Conservation (phyloP, 2,113 vertebrate species). For the Coptodon rendalli region DNA sequence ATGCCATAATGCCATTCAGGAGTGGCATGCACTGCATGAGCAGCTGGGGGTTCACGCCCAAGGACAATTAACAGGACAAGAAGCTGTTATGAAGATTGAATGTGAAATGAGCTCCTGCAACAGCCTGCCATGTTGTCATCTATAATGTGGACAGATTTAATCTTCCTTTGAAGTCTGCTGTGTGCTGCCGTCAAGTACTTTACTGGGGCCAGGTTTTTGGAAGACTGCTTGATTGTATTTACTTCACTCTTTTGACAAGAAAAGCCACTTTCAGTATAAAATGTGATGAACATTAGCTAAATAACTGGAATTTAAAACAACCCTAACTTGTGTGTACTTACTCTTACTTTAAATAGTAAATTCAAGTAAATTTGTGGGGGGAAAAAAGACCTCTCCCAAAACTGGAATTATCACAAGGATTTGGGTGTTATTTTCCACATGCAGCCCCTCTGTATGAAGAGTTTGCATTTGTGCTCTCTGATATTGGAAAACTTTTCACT, state of each 20-base stretch:
- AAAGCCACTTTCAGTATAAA: neutral
- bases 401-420: neutral
- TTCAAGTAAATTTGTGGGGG: neutral
- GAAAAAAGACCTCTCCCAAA: neutral
- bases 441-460: neutral
- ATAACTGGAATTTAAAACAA: neutral
- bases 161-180: neutral
- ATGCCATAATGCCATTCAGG: neutral
- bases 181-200: neutral
- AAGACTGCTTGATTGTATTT: neutral
- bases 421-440: neutral
- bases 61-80: conserved; percentile 25
- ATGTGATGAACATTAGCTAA: neutral
- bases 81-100: conserved; percentile 4
- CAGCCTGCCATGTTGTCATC: neutral
- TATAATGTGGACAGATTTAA: neutral
- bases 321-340: neutral
- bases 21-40: neutral
- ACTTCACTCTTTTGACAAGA: neutral
- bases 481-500: neutral
- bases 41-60: neutral
- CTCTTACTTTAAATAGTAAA: neutral
- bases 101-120: neutral
- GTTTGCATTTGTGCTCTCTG: neutral
- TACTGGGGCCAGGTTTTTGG: neutral